Base-by-base conservation (phyloP, 2,888 invertebrate species). In the Nomada lathburiana region DNA sequence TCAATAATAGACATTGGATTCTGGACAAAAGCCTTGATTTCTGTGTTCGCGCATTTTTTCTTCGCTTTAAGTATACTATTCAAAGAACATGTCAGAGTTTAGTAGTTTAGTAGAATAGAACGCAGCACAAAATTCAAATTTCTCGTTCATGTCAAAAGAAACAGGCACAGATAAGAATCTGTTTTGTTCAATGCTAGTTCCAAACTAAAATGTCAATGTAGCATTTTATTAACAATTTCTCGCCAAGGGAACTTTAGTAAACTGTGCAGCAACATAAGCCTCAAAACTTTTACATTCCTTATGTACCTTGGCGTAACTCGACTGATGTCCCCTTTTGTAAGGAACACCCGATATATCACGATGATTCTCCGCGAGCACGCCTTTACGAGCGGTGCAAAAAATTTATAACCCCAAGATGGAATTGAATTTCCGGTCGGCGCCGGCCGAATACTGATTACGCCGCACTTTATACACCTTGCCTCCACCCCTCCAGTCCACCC, bases 371-470 rank as follows among this genome's bases (percentile, higher is more conserved):
- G 65, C 55, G 78, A 88, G 85, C 76, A 82, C 89, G 85, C 83
- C 82, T 89, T 87, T 89, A 89, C 89, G 88, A 89, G 83, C 80
- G 72, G 76, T 75, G 86, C 86, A 83, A 88, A 88, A 88, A 88
- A 88, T 89, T 88, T 89, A 88, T 89, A 84, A 88, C 87, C 89
- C 85, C 83, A 83, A 88, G 85, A 88, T 88, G 85, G 88, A 88
- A 89, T 88, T 88, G 86, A 83, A 88, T 88, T 86, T 85, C 76
- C 85, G 80, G 80, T 82, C 73, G 86, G 85, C 86, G 87, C 83
- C 82, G 76, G 80, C 83, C 85, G 88, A 88, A 89, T 88, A 87
- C 89, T 87, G 88, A 89, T 88, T 87, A 87, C 86, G 85, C 73
- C 86, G 84, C 78, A 85, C 80, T 86, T 87, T 85, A 79, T 85